Percentiles rank a stretch among this genome's conserved stretches.
These are phyloP conservation scores for Myotis pilosus DNA, from an alignment of 2,797 vertebrate genomes.

Conservation along the genomic window DNA sequence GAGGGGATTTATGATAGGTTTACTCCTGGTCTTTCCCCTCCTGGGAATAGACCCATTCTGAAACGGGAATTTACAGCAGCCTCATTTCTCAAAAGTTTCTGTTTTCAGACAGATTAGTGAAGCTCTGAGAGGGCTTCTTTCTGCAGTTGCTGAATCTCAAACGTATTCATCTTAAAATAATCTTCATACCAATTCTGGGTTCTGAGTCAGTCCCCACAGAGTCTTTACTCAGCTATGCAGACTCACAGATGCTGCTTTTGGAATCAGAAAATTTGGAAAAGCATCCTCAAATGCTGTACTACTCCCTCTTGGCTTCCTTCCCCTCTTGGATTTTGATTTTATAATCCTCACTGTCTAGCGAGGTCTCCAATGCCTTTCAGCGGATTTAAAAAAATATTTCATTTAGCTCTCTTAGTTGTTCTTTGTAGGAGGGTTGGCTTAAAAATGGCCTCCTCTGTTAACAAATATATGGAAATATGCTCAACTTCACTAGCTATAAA, in stretches of 20 bases:
- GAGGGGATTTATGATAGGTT: background rate
- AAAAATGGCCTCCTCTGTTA: background rate
- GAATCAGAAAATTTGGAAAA: constrained; percentile 8
- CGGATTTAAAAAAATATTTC: background rate
- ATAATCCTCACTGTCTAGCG: background rate
- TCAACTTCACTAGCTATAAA: background rate
- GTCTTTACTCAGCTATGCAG: background rate
- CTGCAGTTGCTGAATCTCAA: background rate
- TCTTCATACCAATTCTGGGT: background rate
- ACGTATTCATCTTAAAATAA: background rate
- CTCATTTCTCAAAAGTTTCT: constrained; percentile 25
- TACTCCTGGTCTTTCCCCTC: background rate
- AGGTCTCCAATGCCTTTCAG: background rate
- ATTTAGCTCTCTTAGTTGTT: background rate
- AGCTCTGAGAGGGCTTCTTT: background rate
- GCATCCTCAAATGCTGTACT: background rate
- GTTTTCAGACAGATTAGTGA: constrained; percentile 1
- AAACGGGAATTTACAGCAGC: background rate
- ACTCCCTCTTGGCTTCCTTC: background rate
- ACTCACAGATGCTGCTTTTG: background rate
- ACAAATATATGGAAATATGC: background rate
- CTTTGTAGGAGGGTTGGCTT: background rate
- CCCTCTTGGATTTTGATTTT: constrained; percentile 27
- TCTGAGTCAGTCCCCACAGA: background rate
- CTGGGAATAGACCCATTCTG: background rate